Conservation (phyloP, 2,797 vertebrate species). For the Gadopsis marmoratus region DNA sequence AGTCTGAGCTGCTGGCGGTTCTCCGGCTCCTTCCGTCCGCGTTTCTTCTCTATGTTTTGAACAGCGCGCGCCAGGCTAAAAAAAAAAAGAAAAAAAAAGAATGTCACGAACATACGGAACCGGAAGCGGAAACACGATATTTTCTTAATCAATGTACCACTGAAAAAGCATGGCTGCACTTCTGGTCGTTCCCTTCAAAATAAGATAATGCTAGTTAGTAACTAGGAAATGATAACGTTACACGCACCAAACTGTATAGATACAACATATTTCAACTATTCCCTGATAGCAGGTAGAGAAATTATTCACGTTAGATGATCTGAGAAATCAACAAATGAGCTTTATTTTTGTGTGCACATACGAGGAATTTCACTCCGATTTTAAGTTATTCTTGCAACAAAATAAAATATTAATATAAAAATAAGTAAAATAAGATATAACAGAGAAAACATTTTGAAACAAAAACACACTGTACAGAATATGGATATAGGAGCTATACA, state of each 20-base stretch:
- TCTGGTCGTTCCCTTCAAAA: conserved; percentile 22
- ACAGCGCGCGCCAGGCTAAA: conserved; percentile 58
- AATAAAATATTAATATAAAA: no score
- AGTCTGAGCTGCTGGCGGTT: no score
- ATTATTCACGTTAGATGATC: background rate
- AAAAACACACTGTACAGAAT: no score
- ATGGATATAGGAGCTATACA: no score
- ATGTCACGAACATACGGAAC: background rate
- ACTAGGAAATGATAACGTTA: background rate
- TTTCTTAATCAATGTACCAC: background rate
- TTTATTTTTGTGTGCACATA: no score
- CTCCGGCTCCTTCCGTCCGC: conserved; percentile 35
- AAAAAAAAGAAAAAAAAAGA: conserved; percentile 13
- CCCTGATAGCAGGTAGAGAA: background rate
- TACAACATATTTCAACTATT: background rate
- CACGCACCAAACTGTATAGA: background rate
- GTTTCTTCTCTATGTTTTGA: conserved; percentile 68
- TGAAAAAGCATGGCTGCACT: background rate
- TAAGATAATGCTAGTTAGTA: background rate
- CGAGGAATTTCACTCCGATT: no score
- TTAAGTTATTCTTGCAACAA: no score
- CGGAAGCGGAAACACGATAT: conserved; percentile 50
- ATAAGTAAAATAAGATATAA: no score
- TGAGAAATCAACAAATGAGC: no score
- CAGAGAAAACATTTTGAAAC: no score